phyloP scores from a whole-genome alignment of 2,797 vertebrate genomes.

The Sebastes miniatus region DNA sequence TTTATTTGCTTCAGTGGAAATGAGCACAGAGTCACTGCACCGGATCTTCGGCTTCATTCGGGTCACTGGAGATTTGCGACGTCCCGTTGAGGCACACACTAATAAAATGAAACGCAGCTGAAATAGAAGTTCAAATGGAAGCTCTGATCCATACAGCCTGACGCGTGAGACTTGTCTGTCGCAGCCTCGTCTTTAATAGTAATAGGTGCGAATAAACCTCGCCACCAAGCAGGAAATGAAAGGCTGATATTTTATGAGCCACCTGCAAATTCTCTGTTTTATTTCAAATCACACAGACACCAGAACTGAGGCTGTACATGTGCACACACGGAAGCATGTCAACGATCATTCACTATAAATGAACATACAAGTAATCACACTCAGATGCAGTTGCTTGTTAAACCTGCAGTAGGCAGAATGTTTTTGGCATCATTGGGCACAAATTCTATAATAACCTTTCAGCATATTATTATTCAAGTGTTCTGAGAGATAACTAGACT shows the following conservation, averaged over 20 bases:
- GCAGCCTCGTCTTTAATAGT: background rate
- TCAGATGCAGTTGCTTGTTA: background rate
- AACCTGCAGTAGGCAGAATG: too few species aligned
- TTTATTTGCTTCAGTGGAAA: constrained; percentile 14
- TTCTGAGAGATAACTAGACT: too few species aligned
- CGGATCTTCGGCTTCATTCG: background rate
- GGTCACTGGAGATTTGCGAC: constrained; percentile 21
- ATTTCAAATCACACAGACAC: background rate
- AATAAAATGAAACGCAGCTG: constrained; percentile 17
- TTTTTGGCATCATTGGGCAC: too few species aligned
- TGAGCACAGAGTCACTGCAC: background rate
- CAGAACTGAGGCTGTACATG: background rate
- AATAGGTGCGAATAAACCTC: constrained; percentile 6
- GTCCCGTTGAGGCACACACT: background rate
- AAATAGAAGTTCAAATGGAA: constrained; percentile 25
- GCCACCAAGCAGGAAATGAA: constrained; percentile 13
- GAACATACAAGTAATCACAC: background rate
- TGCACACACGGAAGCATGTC: background rate
- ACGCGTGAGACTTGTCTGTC: background rate
- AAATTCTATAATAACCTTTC: too few species aligned
- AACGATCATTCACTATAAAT: background rate
- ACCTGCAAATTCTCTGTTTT: background rate
- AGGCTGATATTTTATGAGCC: background rate
- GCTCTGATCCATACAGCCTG: background rate
- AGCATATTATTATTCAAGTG: too few species aligned